A percentile compares a stretch with the other conserved stretches of the same genome.
Conservation (phyloP, 2,888 invertebrate genomes). For the Cryptophagus acutangulus region DNA sequence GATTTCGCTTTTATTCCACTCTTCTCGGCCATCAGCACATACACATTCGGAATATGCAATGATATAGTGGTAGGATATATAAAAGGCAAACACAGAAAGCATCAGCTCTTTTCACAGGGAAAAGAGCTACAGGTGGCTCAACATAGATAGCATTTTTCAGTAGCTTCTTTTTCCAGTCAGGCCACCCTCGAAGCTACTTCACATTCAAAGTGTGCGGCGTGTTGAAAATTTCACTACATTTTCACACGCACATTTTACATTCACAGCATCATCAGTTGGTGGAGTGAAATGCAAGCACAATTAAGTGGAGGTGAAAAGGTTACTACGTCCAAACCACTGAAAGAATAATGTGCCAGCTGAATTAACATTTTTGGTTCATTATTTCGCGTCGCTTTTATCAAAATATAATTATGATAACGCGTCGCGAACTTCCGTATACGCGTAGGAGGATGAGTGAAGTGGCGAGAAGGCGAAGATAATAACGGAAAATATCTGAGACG, state of each 20-base stretch:
- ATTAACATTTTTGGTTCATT: too few species aligned
- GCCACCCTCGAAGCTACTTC: constrained; percentile 27
- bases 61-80: too few species aligned
- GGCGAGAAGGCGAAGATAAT: too few species aligned
- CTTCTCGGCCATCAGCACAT: constrained; percentile 31
- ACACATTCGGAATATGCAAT: constrained; percentile 35
- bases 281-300: too few species aligned
- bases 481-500: too few species aligned
- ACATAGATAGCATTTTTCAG: constrained; percentile 45
- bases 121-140: constrained; percentile 41
- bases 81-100: too few species aligned
- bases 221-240: constrained; percentile 1
- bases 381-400: too few species aligned
- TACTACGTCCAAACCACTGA: not conserved
- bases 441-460: too few species aligned
- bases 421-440: too few species aligned
- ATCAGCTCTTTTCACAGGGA: too few species aligned
- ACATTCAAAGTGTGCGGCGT: constrained; percentile 25
- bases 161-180: constrained; percentile 35
- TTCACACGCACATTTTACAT: not conserved
- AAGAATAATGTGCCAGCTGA: constrained; percentile 4
- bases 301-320: constrained; percentile 4
- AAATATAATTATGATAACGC: too few species aligned
- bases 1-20: constrained; percentile 41
- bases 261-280: not conserved